Conservation (phyloP, 2,113 vertebrate genomes). For the Pygoscelis antarcticus region DNA sequence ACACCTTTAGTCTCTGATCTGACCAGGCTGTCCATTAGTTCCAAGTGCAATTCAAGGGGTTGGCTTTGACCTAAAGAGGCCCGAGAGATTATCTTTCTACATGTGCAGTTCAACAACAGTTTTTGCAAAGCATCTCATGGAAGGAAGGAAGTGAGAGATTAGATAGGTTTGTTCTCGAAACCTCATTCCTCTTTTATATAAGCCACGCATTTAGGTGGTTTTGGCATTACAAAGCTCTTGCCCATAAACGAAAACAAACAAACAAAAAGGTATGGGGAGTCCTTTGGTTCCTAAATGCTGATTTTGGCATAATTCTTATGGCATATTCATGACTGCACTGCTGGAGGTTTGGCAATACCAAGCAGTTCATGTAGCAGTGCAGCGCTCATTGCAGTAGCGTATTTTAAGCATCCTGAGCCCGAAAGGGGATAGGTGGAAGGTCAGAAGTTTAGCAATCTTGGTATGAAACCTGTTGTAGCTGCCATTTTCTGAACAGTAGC, state of each 20-base stretch:
- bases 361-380: no score
- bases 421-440: not conserved
- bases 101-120: not conserved
- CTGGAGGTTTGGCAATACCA: not conserved
- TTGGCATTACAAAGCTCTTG: not conserved
- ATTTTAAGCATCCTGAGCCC: not conserved
- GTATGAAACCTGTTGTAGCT: not conserved
- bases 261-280: no score
- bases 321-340: not conserved
- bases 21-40: not conserved
- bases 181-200: not conserved
- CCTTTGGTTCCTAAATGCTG: not conserved
- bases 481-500: not conserved
- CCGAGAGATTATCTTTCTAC: not conserved
- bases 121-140: not conserved
- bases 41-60: not conserved
- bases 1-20: not conserved
- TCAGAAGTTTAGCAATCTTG: not conserved
- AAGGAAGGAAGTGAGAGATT: not conserved
- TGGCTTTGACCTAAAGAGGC: not conserved
- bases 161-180: not conserved
- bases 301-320: not conserved
- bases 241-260: not conserved
- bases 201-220: not conserved
- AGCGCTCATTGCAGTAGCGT: rapidly evolving